Evolutionary conservation across 2,888 invertebrate species (phyloP).

Genomic region (Dicycla oo): DNA sequence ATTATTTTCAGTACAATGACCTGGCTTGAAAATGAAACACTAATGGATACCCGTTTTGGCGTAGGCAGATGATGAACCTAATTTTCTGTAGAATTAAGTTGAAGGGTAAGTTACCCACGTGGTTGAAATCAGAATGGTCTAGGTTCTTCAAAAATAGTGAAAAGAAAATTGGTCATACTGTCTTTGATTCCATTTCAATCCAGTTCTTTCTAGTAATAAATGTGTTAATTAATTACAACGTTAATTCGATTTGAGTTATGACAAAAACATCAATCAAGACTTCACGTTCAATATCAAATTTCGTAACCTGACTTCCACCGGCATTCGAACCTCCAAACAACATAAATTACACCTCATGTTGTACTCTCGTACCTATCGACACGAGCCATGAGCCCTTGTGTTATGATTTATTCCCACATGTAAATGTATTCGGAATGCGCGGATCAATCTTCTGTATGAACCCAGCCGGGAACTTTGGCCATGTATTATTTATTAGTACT

Average conservation of each 20-base stretch:
- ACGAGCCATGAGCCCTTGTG: constrained; percentile 26
- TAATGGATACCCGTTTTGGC: constrained; percentile 22
- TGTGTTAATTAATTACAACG: too few species aligned
- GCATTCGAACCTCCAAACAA: constrained; percentile 44
- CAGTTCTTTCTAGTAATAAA: neutral
- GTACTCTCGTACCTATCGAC: constrained; percentile 41
- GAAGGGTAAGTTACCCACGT: constrained; percentile 1
- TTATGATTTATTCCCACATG: constrained; percentile 63
- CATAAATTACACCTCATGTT: constrained; percentile 43
- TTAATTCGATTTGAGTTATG: neutral
- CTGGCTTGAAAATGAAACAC: constrained; percentile 25
- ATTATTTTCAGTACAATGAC: constrained; percentile 40
- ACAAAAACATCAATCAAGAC: constrained; percentile 12
- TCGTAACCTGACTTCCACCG: neutral
- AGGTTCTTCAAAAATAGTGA: neutral
- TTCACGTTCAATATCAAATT: constrained; percentile 10
- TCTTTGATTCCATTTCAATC: neutral
- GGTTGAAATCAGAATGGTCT: neutral
- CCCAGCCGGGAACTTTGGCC: constrained; percentile 50
- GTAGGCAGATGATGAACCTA: constrained; percentile 1
- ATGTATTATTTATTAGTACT: constrained; percentile 62
- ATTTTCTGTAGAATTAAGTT: constrained; percentile 6
- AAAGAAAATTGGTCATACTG: neutral
- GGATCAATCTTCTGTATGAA: constrained; percentile 64
- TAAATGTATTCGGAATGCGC: constrained; percentile 59